Evolutionary conservation across 2,888 invertebrate species (phyloP), one percentile per base, ranked within the genome.

Genomic region (Cephus runcator): DNA sequence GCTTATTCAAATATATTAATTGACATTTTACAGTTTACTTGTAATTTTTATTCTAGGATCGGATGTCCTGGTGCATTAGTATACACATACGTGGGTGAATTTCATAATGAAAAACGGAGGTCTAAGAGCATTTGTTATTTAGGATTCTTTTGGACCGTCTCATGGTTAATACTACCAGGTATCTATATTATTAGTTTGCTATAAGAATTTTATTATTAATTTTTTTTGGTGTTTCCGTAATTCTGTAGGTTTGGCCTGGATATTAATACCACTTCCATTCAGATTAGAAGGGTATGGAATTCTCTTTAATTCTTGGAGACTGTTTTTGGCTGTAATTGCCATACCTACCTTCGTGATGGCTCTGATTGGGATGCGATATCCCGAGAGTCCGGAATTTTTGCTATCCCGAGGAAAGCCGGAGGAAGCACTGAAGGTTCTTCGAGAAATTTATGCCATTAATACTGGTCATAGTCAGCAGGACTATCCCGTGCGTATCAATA

Each of bases 331-430:
- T 0, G 90, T 95, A 0, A 94, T 95, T 79, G 93, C 94, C 0
- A 69, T 95, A 3, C 94, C 97, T 0, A 94, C 95, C 84, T 86
- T 95, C 0, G 75, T 95, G 0, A 94, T 94, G 0, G 93, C 95
- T 0, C 69, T 94, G 0, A 92, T 94, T 23, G 91, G 95, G 23
- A 87, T 93, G 11, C 92, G 92, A 73, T 93, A 95, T 23, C 96
- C 97, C 0, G 97, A 97, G 88, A 97, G 96, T 81, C 97, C 97
- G 0, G 96, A 96, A 90, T 97, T 95, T 89, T 92, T 95, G 71
- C 92, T 95, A 69, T 93, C 95, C 0, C 94, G 93, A 76, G 95
- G 95, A 0, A 91, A 93, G 77, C 90, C 93, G 1, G 93, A 94
- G 0, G 93, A 93, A 71, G 95, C 96, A 0, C 87, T 96, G 75